Conservation (phyloP, 2,113 vertebrate genomes). For the Paradoxurus hermaphroditus region DNA sequence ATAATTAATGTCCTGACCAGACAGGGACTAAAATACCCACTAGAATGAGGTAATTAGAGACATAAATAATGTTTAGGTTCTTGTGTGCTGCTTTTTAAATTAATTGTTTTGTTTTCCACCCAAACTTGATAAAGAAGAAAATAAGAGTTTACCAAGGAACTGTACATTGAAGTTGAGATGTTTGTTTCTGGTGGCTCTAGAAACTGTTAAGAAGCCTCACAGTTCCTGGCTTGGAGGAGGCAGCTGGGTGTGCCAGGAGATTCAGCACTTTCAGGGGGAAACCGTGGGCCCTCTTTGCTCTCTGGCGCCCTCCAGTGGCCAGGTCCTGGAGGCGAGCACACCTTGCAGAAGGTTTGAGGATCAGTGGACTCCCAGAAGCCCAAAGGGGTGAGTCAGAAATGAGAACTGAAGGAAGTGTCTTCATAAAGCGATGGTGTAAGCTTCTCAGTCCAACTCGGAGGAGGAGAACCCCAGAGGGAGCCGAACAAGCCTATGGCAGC, state of each 20-base stretch:
- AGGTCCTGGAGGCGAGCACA: not conserved
- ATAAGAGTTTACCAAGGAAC: constrained; percentile 58
- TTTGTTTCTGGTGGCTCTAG: not conserved
- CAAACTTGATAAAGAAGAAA: constrained; percentile 67
- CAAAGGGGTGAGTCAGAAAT: not conserved
- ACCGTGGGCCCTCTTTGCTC: not conserved
- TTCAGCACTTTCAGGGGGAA: fast-evolving
- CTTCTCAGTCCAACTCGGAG: fast-evolving
- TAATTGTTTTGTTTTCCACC: constrained; percentile 81
- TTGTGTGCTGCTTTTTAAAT: constrained; percentile 77
- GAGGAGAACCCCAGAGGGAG: not conserved
- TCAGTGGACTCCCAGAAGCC: not conserved
- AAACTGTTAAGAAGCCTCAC: not conserved
- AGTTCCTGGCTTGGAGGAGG: not conserved
- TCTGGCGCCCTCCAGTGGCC: constrained; percentile 46
- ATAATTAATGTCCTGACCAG: constrained; percentile 86
- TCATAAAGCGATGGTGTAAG: fast-evolving
- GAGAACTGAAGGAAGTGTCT: not conserved
- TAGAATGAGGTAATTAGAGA: constrained; percentile 84
- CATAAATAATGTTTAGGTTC: constrained; percentile 82
- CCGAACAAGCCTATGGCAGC: fast-evolving
- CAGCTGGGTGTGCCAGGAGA: too few relatives aligned
- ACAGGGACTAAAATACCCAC: constrained; percentile 84
- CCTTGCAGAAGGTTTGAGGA: not conserved
- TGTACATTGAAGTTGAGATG: not conserved